Evolutionary conservation across 2,113 vertebrate genomes (phyloP), one percentile per base, ranked within the genome.

Genomic region (Pterocles gutturalis): DNA sequence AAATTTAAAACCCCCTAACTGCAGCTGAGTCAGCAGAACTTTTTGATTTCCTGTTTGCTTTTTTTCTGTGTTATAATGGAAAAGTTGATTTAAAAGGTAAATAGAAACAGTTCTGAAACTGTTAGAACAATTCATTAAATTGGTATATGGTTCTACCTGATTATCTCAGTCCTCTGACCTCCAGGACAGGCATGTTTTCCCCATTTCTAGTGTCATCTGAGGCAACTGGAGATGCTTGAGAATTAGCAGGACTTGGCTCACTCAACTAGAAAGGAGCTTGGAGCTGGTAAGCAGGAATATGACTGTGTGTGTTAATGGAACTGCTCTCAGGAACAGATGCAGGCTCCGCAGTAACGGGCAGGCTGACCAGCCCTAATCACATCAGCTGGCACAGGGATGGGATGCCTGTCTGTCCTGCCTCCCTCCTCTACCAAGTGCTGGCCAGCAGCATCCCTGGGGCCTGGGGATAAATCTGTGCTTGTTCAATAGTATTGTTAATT

Each of bases 321-420:
- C 64, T 87, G 67, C 69, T 77, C 33, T 84, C 14, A 26, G 80
- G 80, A 96, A 6, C 96, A 97, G 96, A 95, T 95, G 94, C 64
- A 71, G 73, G 55, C 94, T 89, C 94, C 55, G 89, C 81, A 94
- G 91, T 93, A 94, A 54, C 24, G 65, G 83, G 80, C 93, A 94
- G 83, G 33, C 69, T 95, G 93, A 84, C 25, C 87, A 84, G 46
- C 60, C 38, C 80, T 91, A 83, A 87, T 86, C 89, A 73, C 38
- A 95, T 92, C 89, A 91, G 80, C 80, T 96, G 94, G 69, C 93
- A 43, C 2, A 11, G 49, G 41, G 36, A 72, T 62, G 36, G 67
- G 25, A 55, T 83, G 83, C 29, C 13, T 85, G 57, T 54, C 62
- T 89, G 11, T 60, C 55, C 82, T 73, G 33, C 29, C n/a, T 82